phyloP scores from a whole-genome alignment of 2,113 vertebrate species.

The Mellivora capensis region DNA sequence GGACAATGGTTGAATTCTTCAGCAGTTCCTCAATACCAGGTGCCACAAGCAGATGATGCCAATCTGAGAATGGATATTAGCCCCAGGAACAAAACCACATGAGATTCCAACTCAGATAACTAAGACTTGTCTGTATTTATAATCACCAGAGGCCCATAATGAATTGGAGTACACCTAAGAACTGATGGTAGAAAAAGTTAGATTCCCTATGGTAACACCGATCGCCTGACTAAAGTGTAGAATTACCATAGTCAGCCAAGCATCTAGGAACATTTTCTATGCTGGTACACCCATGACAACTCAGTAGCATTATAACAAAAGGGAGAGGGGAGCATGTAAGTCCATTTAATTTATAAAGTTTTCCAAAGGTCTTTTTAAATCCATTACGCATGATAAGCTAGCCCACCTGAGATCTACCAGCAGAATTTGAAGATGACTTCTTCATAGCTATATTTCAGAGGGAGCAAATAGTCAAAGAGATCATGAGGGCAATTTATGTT shows the following conservation, averaged over 20 bases:
- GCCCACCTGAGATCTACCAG: neutral
- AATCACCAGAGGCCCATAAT: neutral
- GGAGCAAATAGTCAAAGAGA: neutral
- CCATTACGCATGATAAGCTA: neutral
- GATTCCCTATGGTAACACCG: neutral
- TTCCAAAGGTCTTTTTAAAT: slow-evolving; percentile 33
- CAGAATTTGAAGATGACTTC: slow-evolving; percentile 19
- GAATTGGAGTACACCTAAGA: neutral
- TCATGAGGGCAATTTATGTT: neutral
- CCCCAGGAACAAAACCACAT: neutral
- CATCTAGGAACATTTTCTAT: neutral
- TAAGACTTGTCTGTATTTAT: neutral
- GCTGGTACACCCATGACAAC: neutral
- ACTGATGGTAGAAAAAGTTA: neutral
- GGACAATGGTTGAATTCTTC: neutral
- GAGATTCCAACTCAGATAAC: neutral
- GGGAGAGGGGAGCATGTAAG: neutral
- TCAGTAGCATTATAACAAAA: slow-evolving; percentile 4
- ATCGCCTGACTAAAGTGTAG: neutral
- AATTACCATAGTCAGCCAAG: neutral
- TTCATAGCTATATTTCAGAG: slow-evolving; percentile 17
- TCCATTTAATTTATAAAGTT: slow-evolving; percentile 41
- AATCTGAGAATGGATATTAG: neutral
- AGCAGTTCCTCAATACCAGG: neutral
- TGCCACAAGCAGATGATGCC: neutral